phyloP scores from a whole-genome alignment of 2,113 vertebrate species.

The Arizona elegans region DNA sequence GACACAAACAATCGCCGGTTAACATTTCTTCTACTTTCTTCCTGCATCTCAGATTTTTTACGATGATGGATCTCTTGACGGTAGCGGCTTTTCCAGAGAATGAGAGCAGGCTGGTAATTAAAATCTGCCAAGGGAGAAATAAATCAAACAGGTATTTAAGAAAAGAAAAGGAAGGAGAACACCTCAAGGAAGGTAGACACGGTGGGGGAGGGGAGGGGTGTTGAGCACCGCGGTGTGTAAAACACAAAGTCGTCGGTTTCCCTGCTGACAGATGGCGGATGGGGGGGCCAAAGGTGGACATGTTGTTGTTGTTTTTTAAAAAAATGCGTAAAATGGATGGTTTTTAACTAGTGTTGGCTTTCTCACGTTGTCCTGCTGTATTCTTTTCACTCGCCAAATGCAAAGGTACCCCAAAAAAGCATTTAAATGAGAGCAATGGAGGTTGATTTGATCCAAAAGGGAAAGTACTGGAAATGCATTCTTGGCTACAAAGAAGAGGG shows the following conservation, averaged over 20 bases:
- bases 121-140: slow-evolving; percentile 45
- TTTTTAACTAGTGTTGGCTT: slow-evolving; percentile 46
- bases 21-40: slow-evolving; percentile 1
- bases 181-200: slow-evolving; percentile 46
- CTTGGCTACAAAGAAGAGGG: neutral
- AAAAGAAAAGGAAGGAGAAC: slow-evolving; percentile 40
- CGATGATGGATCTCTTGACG: neutral
- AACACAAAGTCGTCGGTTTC: slow-evolving; percentile 49
- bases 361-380: neutral
- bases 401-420: neutral
- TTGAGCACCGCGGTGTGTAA: slow-evolving; percentile 48
- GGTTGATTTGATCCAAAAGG: neutral
- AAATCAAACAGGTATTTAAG: slow-evolving; percentile 56
- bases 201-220: slow-evolving; percentile 37
- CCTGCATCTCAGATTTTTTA: neutral
- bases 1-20: neutral
- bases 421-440: neutral
- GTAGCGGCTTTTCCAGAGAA: slow-evolving; percentile 5
- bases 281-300: slow-evolving; percentile 23
- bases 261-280: slow-evolving; percentile 21
- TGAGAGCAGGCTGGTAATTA: slow-evolving; percentile 24
- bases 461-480: neutral
- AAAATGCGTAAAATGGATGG: slow-evolving; percentile 45
- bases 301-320: neutral
- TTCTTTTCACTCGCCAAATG: neutral